Percentiles rank a stretch among this genome's conserved stretches.
Conservation (phyloP, 2,113 vertebrate species). For the Eublepharis macularius region DNA sequence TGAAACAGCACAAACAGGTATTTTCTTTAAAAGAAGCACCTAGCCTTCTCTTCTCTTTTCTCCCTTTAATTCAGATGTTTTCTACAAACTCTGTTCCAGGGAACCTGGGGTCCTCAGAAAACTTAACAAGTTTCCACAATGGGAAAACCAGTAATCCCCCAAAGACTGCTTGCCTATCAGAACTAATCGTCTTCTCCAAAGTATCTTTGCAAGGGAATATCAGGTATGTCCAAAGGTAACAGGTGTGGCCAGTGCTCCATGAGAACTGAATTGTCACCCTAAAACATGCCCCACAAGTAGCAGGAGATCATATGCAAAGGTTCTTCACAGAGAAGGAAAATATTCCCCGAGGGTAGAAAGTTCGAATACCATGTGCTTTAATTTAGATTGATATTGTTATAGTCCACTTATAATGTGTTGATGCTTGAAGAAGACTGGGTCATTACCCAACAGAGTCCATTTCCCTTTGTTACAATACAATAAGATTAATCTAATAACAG, state of each 20-base stretch:
- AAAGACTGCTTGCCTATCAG: neutral
- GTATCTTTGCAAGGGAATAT: neutral
- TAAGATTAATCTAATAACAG: too few relatives aligned
- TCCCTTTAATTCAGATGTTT: neutral
- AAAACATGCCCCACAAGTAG: neutral
- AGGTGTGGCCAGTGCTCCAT: neutral
- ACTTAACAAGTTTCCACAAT: neutral
- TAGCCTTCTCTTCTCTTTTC: neutral
- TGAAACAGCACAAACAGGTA: conserved; percentile 11
- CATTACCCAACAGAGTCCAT: neutral
- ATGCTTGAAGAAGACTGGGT: neutral
- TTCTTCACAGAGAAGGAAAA: neutral
- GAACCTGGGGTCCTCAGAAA: neutral
- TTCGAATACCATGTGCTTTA: neutral
- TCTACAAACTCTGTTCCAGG: neutral
- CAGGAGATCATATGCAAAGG: neutral
- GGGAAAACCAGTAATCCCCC: neutral
- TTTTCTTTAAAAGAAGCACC: neutral
- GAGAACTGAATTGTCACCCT: neutral
- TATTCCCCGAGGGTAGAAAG: neutral
- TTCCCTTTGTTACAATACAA: neutral
- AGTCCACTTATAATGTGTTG: neutral
- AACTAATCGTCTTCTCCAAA: neutral
- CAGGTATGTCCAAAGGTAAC: neutral
- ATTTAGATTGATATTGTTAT: neutral